These are phyloP conservation scores for Dolichomitus sp. DNA, from an alignment of 2,888 invertebrate genomes.

Conservation along the genomic window DNA sequence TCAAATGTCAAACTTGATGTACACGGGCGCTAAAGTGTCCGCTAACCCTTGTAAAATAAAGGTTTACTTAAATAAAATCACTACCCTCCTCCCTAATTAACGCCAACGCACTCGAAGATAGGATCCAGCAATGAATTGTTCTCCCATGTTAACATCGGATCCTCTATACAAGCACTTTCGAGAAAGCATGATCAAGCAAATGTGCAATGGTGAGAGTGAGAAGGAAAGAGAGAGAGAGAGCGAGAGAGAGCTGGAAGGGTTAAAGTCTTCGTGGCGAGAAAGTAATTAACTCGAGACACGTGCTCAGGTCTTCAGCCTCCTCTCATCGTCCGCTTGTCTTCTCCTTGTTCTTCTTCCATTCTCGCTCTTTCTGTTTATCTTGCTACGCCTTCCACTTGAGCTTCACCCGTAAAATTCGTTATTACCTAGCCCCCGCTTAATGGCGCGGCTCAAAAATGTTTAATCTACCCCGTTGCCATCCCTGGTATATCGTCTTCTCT, in stretches of 20 bases:
- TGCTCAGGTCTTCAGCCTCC: conserved; percentile 24
- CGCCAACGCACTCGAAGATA: not conserved
- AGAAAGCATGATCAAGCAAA: conserved; percentile 70
- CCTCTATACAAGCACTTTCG: not conserved
- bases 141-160: not conserved
- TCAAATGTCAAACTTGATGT: too few relatives aligned
- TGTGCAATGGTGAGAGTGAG: conserved; percentile 32
- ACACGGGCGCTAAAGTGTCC: too few relatives aligned
- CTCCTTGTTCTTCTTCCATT: conserved; percentile 7
- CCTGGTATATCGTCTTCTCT: conserved; percentile 21
- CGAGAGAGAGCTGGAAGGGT: conserved; percentile 46
- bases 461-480: conserved; percentile 68
- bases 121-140: not conserved
- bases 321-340: conserved; percentile 13
- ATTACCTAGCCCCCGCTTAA: conserved; percentile 70
- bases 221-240: conserved; percentile 14
- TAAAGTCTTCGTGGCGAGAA: conserved; percentile 70
- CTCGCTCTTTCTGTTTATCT: conserved; percentile 10
- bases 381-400: conserved; percentile 30
- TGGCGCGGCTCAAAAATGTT: conserved; percentile 74
- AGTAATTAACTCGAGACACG: conserved; percentile 74
- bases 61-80: not conserved
- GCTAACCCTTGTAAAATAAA: too few relatives aligned
- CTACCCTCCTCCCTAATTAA: conserved; percentile 8
- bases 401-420: conserved; percentile 72